Base-by-base conservation (phyloP, 2,888 invertebrate genomes). In the Morpho helenor region DNA sequence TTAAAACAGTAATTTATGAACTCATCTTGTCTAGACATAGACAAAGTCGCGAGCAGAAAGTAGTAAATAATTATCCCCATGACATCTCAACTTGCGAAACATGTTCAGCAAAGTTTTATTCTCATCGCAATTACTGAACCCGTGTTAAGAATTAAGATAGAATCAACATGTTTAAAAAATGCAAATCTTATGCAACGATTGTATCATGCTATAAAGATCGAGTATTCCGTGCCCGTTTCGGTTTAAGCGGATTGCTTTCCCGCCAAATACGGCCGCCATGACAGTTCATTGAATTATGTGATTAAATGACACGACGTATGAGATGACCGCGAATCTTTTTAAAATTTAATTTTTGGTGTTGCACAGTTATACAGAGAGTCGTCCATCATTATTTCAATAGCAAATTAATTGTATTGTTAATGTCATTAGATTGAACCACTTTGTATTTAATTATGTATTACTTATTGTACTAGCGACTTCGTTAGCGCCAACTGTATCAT, bases 171-270 rank as follows among this genome's bases (percentile, higher is more conserved):
- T 47, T 47, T 57, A 57, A 65, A 72, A 74, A 70, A 71, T 72
- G 71, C 68, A 70, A 72, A 73, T 71, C 68, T 74, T 76, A 72
- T 74, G 76, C 75, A 77, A 77, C 64, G 64, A 60, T 67, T 68
- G 70, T 73, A 75, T 77, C 77, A 79, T 79, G 85, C 82, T 82
- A 80, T 87, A 86, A 84, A 86, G 83, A 84, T 79, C 79, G 81
- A 82, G 79, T 80, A 82, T 82, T 81, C 79, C 78, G 66, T 77
- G 81, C 84, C 88, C 79, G 79, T 83, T 87, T 84, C 75, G 80
- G 87, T 70, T 74, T 79, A 85, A 86, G 84, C 84, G 81, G 84
- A 87, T 88, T 84, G 87, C 89, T 90, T 89, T 90, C 89, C 83
- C 87, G 81, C 89, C 90, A 88, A 87, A 87, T 87, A 87, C 76